phyloP scores from a whole-genome alignment of 2,888 invertebrate species.

The Mayetiola destructor region DNA sequence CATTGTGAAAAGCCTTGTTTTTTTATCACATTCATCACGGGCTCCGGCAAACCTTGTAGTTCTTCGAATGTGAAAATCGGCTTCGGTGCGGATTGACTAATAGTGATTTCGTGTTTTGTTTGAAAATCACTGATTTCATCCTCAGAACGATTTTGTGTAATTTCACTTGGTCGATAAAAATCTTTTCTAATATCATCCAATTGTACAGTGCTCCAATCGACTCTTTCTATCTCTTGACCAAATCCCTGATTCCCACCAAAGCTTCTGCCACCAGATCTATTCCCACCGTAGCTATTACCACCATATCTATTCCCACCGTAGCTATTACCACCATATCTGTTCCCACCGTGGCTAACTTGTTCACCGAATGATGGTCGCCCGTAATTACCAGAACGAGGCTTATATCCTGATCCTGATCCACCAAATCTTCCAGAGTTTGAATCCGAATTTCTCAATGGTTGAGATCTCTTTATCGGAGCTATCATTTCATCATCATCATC shows the following conservation, averaged over 20 bases:
- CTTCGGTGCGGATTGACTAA: conserved; percentile 58
- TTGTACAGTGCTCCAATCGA: no score
- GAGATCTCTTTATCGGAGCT: neutral
- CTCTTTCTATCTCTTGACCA: no score
- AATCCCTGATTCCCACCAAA: no score
- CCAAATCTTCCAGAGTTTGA: neutral
- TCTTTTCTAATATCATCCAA: conserved; percentile 53
- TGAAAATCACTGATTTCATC: conserved; percentile 56
- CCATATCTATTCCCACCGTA: no score
- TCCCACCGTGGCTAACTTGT: no score
- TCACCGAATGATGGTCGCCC: no score
- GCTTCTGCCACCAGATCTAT: no score
- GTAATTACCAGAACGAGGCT: no score
- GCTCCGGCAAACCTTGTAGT: conserved; percentile 56
- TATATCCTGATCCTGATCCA: neutral
- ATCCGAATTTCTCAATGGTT: neutral
- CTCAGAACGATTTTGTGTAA: conserved; percentile 43
- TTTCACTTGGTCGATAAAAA: conserved; percentile 60
- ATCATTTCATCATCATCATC: neutral
- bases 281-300: no score
- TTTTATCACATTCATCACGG: conserved; percentile 47
- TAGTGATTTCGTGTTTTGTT: conserved; percentile 52
- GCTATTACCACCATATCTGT: no score
- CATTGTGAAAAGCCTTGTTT: conserved; percentile 56
- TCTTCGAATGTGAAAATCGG: conserved; percentile 68